Conservation (phyloP, 2,797 vertebrate genomes). For the Hydrocynus forskahlii region DNA sequence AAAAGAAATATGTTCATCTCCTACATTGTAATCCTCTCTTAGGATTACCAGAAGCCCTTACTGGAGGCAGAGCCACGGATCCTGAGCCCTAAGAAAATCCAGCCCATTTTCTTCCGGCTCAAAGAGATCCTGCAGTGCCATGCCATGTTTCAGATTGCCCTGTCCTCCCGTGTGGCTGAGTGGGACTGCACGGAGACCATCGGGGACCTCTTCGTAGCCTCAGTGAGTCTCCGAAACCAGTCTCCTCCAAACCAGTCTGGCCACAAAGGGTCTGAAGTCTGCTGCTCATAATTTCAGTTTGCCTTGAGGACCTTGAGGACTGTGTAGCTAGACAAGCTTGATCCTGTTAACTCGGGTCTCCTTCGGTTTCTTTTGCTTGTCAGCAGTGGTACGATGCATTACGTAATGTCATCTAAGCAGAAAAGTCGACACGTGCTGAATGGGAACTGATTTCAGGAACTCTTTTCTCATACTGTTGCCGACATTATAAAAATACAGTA, state of each 20-base stretch:
- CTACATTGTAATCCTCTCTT: conserved; percentile 6
- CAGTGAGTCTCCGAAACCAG: conserved; percentile 70
- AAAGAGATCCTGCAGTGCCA: conserved; percentile 88
- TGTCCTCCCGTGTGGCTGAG: conserved; percentile 82
- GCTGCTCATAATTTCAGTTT: conserved; percentile 18
- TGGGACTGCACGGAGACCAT: conserved; percentile 87
- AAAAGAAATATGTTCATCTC: conserved; percentile 5
- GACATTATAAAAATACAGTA: neutral
- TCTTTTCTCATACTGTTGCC: neutral
- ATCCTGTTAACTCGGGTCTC: neutral
- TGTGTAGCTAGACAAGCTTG: neutral
- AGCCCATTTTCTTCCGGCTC: conserved; percentile 79
- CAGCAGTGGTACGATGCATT: neutral
- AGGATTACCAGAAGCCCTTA: conserved; percentile 86
- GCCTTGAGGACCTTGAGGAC: neutral
- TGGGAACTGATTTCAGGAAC: neutral
- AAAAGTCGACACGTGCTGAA: conserved; percentile 2
- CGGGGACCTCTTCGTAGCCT: conserved; percentile 88
- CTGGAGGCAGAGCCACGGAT: conserved; percentile 84
- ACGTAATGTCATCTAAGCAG: conserved; percentile 18
- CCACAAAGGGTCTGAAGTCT: neutral
- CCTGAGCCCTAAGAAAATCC: conserved; percentile 82
- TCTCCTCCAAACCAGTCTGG: neutral
- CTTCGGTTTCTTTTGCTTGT: conserved; percentile 4
- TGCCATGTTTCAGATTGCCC: conserved; percentile 88